These are phyloP conservation scores for Polydrusus cervinus DNA, from an alignment of 2,888 invertebrate species.

Conservation along the genomic window DNA sequence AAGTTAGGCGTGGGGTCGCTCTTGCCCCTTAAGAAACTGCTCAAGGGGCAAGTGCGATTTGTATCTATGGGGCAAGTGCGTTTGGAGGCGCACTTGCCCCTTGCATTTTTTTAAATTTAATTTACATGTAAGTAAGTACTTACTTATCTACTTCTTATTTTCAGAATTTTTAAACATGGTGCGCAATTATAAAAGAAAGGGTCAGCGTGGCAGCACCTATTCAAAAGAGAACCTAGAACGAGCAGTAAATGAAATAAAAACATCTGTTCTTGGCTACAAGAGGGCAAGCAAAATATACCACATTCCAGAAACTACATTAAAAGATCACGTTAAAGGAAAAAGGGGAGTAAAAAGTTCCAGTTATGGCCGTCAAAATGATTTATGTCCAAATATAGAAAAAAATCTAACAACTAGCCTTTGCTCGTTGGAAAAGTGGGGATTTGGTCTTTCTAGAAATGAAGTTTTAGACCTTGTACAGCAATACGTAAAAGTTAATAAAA, in stretches of 20 bases:
- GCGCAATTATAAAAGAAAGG: too few species aligned
- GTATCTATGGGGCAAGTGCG: too few species aligned
- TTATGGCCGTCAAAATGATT: too few species aligned
- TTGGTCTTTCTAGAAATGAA: too few species aligned
- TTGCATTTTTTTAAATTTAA: conserved; percentile 18
- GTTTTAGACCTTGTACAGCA: too few species aligned
- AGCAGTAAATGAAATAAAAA: conserved; percentile 12
- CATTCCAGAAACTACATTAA: conserved; percentile 14
- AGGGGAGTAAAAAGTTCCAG: conserved; percentile 14
- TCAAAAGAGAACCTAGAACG: too few species aligned
- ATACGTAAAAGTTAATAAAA: conserved; percentile 30
- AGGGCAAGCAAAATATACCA: conserved; percentile 17
- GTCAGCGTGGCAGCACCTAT: too few species aligned
- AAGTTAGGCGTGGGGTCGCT: too few species aligned
- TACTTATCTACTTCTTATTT: conserved; percentile 5
- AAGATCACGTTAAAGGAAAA: conserved; percentile 31
- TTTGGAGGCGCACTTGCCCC: conserved; percentile 26
- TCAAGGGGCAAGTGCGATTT: too few species aligned
- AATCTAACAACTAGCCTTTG: conserved; percentile 24
- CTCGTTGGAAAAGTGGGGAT: conserved; percentile 32
- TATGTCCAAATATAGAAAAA: too few species aligned
- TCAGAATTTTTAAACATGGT: too few species aligned
- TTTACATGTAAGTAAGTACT: not conserved
- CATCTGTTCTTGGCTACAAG: not conserved
- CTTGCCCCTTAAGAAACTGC: too few species aligned